Evolutionary conservation across 2,888 invertebrate genomes (phyloP).

Genomic region (Chorisops tibialis): DNA sequence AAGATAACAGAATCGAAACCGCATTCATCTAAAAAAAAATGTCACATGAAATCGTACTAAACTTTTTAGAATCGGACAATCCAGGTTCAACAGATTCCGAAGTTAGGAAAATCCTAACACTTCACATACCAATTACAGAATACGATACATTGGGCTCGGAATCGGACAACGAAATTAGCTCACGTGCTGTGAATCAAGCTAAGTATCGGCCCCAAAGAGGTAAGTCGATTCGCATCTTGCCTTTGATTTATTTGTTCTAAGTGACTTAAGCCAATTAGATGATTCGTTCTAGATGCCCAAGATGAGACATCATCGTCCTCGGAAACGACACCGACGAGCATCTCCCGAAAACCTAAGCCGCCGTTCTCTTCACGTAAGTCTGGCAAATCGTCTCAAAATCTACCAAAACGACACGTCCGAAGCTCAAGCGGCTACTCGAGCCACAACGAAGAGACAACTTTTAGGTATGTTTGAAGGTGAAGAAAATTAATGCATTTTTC

Average conservation of each 20-base stretch:
- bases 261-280: constrained; percentile 29
- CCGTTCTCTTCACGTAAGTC: constrained; percentile 69
- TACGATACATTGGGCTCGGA: constrained; percentile 81
- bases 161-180: constrained; percentile 75
- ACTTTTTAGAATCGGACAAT: constrained; percentile 81
- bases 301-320: constrained; percentile 78
- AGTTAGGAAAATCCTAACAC: constrained; percentile 88
- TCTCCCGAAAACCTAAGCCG: constrained; percentile 66
- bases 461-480: constrained; percentile 57
- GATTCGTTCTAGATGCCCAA: constrained; percentile 57
- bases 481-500: neutral
- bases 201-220: constrained; percentile 52
- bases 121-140: constrained; percentile 90
- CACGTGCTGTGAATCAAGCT: constrained; percentile 58
- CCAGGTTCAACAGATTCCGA: constrained; percentile 93
- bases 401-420: constrained; percentile 68
- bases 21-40: constrained; percentile 29
- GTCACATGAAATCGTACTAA: constrained; percentile 53
- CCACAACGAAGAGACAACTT: constrained; percentile 81
- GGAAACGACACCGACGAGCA: constrained; percentile 69
- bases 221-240: constrained; percentile 35
- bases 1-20: constrained; percentile 22
- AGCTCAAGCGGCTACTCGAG: constrained; percentile 79
- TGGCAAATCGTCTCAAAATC: constrained; percentile 55
- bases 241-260: neutral